Evolutionary conservation across 2,888 invertebrate genomes (phyloP).

Genomic region (Mesorhabditis belari): DNA sequence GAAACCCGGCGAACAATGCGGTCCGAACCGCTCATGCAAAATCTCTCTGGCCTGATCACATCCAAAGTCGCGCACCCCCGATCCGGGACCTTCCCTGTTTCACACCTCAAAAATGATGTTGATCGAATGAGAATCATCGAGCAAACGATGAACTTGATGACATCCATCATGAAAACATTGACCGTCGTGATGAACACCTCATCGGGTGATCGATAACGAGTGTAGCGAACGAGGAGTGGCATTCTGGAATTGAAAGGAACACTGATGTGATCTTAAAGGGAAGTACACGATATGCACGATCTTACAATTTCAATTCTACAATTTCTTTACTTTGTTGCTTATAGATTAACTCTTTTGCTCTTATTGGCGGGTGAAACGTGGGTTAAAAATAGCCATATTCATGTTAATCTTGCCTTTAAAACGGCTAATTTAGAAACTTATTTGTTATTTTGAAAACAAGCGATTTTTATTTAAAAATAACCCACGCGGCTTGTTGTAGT

Average conservation of each 20-base stretch:
- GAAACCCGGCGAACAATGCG: too few relatives aligned
- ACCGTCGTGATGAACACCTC: constrained; percentile 49
- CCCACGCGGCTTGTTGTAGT: constrained; percentile 44
- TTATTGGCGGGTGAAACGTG: too few relatives aligned
- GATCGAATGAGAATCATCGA: constrained; percentile 29
- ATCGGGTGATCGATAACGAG: constrained; percentile 33
- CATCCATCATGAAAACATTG: constrained; percentile 51
- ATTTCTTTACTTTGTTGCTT: too few relatives aligned
- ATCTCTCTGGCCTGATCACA: too few relatives aligned
- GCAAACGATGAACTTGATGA: constrained; percentile 42
- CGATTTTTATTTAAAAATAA: not conserved
- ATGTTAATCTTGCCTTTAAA: not conserved
- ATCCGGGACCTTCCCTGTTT: too few relatives aligned
- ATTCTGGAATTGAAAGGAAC: constrained; percentile 49
- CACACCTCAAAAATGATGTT: not conserved
- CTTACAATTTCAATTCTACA: too few relatives aligned
- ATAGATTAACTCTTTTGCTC: too few relatives aligned
- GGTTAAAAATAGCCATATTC: too few relatives aligned
- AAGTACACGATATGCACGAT: too few relatives aligned
- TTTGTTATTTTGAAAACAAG: not conserved
- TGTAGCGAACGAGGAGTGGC: constrained; percentile 49
- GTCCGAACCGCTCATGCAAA: too few relatives aligned
- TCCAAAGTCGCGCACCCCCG: too few relatives aligned
- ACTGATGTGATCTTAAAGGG: too few relatives aligned
- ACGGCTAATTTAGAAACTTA: not conserved